These are phyloP conservation scores for Theodoxus fluviatilis DNA, from an alignment of 2,888 invertebrate species.

Conservation along the genomic window DNA sequence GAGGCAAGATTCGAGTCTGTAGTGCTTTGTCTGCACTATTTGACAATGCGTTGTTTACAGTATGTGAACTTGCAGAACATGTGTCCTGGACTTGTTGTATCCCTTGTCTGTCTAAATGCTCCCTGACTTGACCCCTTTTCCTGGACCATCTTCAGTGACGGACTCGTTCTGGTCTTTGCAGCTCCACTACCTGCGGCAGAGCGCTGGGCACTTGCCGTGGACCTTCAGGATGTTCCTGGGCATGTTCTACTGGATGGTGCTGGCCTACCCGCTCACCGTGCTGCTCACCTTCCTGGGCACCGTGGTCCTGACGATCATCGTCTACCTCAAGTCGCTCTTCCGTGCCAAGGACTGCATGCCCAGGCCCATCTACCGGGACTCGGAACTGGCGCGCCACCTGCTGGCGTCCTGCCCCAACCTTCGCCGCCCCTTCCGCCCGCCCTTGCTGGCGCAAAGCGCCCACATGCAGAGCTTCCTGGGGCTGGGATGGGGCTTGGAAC, in stretches of 20 bases:
- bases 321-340: conserved; percentile 36
- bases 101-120: no score
- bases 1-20: no score
- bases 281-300: conserved; percentile 23
- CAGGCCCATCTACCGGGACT: conserved; percentile 52
- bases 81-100: no score
- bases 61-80: no score
- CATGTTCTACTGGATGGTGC: conserved; percentile 23
- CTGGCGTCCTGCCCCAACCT: conserved; percentile 48
- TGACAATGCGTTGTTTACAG: no score
- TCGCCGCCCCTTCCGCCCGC: conserved; percentile 44
- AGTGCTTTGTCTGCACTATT: no score
- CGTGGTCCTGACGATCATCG: conserved; percentile 23
- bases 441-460: conserved; percentile 46
- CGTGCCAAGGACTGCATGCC: conserved; percentile 38
- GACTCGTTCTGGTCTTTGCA: no score
- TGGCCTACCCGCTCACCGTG: conserved; percentile 25
- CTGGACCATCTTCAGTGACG: no score
- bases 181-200: conserved; percentile 3
- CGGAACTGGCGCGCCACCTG: conserved; percentile 50
- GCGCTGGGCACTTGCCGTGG: no score
- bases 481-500: conserved; percentile 31
- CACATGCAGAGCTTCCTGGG: conserved; percentile 53
- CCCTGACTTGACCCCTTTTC: no score
- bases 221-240: conserved; percentile 13